Conservation (phyloP, 2,113 vertebrate species). For the Neofelis nebulosa region DNA sequence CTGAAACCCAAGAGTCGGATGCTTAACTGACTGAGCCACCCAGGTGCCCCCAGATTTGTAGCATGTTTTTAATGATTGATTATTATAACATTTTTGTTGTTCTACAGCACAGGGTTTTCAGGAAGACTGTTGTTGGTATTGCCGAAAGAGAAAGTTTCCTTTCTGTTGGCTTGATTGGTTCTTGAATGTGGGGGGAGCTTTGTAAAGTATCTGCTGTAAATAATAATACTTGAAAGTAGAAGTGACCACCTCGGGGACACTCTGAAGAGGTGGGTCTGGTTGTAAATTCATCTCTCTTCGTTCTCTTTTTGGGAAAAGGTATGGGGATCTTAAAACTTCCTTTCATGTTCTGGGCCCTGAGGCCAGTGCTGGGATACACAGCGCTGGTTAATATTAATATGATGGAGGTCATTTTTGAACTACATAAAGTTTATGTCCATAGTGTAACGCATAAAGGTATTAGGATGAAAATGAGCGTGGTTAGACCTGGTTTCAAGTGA, state of each 20-base stretch:
- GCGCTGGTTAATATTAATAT: conserved; percentile 40
- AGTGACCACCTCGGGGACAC: neutral
- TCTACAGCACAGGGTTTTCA: neutral
- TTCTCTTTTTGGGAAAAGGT: neutral
- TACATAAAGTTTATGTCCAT: conserved; percentile 33
- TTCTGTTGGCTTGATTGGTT: neutral
- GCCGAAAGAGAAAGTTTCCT: neutral
- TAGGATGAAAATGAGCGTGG: neutral
- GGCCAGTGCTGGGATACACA: neutral
- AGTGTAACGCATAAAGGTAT: conserved; percentile 1
- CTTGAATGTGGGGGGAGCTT: neutral
- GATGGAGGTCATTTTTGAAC: conserved; percentile 45
- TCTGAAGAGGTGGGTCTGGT: neutral
- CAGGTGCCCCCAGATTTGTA: neutral
- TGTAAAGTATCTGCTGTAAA: neutral
- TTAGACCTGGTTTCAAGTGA: conserved; percentile 39
- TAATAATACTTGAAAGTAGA: neutral
- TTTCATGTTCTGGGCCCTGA: neutral
- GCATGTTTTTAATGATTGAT: neutral
- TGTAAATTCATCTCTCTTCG: neutral
- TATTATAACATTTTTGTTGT: neutral
- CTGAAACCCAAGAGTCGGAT: no score
- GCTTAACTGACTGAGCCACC: no score
- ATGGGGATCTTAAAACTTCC: neutral
- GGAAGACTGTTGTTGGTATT: neutral